Evolutionary conservation across 2,113 vertebrate species (phyloP).

Genomic region (Blennius ocellaris): DNA sequence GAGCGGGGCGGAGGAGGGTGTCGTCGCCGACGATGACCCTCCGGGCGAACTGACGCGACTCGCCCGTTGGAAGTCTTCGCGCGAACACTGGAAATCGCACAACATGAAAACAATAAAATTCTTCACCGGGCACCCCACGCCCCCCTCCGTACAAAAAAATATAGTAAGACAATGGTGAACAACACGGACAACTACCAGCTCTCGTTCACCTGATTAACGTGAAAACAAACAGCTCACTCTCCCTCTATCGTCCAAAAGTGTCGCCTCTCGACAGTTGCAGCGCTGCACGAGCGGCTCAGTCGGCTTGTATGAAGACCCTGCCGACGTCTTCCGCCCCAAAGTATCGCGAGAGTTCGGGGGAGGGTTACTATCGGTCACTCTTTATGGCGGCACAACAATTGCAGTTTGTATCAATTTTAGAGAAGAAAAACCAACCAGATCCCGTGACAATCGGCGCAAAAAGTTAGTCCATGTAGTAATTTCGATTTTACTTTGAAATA

Average conservation of each 20-base stretch:
- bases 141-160: no score
- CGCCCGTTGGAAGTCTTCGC: conserved; percentile 64
- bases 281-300: conserved; percentile 58
- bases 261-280: conserved; percentile 52
- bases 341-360: conserved; percentile 81
- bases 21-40: conserved; percentile 77
- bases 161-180: neutral
- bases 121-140: conserved; percentile 18
- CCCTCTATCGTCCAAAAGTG: conserved; percentile 48
- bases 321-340: conserved; percentile 74
- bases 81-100: conserved; percentile 52
- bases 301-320: conserved; percentile 57
- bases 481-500: no score
- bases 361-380: conserved; percentile 47
- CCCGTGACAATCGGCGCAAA: no score
- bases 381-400: no score
- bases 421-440: no score
- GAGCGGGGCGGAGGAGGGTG: conserved; percentile 69
- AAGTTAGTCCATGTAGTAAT: no score
- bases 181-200: neutral
- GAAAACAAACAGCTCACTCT: conserved; percentile 40
- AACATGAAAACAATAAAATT: conserved; percentile 76
- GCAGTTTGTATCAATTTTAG: no score
- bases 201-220: neutral
- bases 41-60: conserved; percentile 67